A percentile compares a stretch with the other conserved stretches of the same genome.
phyloP scores from a whole-genome alignment of 2,888 invertebrate species.

The Dicycla oo region DNA sequence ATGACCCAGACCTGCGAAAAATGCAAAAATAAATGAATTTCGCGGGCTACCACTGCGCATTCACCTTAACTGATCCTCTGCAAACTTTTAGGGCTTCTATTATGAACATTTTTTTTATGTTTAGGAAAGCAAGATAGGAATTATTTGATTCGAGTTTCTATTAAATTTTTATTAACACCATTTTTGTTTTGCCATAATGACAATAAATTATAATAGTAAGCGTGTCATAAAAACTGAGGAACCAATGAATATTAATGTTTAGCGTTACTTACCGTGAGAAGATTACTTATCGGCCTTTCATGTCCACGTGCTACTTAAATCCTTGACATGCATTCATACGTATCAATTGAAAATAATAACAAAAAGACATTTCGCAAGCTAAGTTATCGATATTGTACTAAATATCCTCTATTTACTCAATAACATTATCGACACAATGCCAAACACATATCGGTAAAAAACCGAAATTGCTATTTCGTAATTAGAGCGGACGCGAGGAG shows the following conservation, averaged over 20 bases:
- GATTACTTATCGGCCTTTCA: constrained; percentile 49
- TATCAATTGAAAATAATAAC: constrained; percentile 66
- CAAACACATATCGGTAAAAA: constrained; percentile 70
- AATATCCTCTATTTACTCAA: constrained; percentile 57
- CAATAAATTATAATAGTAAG: too few species aligned
- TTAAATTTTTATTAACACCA: not conserved
- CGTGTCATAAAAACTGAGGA: not conserved
- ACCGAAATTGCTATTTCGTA: constrained; percentile 79
- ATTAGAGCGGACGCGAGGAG: constrained; percentile 70
- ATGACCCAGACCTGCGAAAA: too few species aligned
- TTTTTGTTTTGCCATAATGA: not conserved
- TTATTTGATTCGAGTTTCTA: too few species aligned
- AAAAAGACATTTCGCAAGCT: constrained; percentile 77
- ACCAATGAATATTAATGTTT: constrained; percentile 39
- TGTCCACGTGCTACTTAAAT: constrained; percentile 60
- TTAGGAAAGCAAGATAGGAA: too few species aligned
- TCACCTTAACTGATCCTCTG: too few species aligned
- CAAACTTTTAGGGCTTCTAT: too few species aligned
- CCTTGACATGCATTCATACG: constrained; percentile 82
- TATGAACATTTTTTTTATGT: too few species aligned
- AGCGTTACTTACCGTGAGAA: constrained; percentile 30
- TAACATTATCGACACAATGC: constrained; percentile 31
- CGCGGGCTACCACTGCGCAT: too few species aligned
- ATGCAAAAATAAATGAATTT: too few species aligned
- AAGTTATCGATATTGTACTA: constrained; percentile 74